Evolutionary conservation across 2,888 invertebrate species (phyloP).

Genomic region (Himalopsyche tibetana): DNA sequence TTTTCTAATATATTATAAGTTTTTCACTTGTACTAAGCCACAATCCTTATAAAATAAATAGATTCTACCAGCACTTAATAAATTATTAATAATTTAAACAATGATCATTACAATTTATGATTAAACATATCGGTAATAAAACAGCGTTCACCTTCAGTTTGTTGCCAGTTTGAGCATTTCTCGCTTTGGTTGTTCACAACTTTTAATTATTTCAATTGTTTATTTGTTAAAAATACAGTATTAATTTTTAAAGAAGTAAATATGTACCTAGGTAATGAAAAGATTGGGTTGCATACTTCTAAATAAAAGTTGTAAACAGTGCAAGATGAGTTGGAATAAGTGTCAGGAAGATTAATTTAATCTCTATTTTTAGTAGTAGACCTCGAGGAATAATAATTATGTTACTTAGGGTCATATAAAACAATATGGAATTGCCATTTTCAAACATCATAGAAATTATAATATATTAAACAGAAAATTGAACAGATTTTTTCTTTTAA

Average conservation of each 20-base stretch:
- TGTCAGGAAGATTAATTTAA: slow-evolving; percentile 29
- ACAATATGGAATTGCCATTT: too few species aligned
- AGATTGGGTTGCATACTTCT: slow-evolving; percentile 27
- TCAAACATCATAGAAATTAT: too few species aligned
- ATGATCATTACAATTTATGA: too few species aligned
- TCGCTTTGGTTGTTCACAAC: slow-evolving; percentile 29
- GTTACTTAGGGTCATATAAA: too few species aligned
- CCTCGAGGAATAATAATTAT: too few species aligned
- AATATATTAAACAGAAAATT: too few species aligned
- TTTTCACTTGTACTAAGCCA: too few species aligned
- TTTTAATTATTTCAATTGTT: slow-evolving; percentile 22
- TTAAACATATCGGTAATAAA: neutral
- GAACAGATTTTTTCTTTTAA: too few species aligned
- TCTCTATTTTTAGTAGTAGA: neutral
- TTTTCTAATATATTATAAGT: too few species aligned
- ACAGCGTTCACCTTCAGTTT: neutral
- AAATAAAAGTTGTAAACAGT: slow-evolving; percentile 42
- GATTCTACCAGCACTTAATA: too few species aligned
- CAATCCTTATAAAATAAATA: too few species aligned
- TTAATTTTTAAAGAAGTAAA: slow-evolving; percentile 5
- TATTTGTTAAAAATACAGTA: neutral
- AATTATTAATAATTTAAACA: too few species aligned
- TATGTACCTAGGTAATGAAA: neutral
- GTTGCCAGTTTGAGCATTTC: neutral
- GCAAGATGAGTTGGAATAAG: slow-evolving; percentile 32